phyloP scores from a whole-genome alignment of 2,113 vertebrate genomes.

The Condylura cristata region DNA sequence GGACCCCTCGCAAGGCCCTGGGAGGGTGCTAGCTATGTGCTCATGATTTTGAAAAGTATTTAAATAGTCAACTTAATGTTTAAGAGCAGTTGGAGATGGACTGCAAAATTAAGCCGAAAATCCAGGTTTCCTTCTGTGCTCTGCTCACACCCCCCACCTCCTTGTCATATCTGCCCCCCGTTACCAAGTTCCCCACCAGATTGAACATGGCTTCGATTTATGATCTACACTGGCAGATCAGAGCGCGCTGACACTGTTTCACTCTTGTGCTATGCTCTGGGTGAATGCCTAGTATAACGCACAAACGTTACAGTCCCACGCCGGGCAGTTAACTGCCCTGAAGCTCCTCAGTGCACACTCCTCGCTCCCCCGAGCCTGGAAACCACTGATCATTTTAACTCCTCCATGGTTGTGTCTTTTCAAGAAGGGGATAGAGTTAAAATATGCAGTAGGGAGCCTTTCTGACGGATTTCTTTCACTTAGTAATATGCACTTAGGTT shows the following conservation, averaged over 20 bases:
- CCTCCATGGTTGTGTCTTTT: not conserved
- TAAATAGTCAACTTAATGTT: not conserved
- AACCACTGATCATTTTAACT: not conserved
- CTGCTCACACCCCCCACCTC: too few relatives aligned
- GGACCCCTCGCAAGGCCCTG: not conserved
- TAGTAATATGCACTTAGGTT: not conserved
- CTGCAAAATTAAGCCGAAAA: not conserved
- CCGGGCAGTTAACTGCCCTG: not conserved
- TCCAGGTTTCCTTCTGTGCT: fast-evolving
- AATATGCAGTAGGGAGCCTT: not conserved
- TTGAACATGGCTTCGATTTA: fast-evolving
- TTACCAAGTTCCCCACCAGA: not conserved
- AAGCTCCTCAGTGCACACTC: not conserved
- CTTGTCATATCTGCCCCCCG: too few relatives aligned
- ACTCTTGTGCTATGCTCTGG: not conserved
- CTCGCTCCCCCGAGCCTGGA: not conserved
- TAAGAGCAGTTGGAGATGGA: not conserved
- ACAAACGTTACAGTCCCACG: too few relatives aligned
- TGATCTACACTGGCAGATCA: not conserved
- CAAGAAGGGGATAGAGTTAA: not conserved
- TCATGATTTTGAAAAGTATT: not conserved
- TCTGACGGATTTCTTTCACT: not conserved
- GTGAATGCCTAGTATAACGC: not conserved
- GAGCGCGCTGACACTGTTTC: too few relatives aligned
- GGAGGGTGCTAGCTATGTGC: not conserved